Percentiles rank a stretch among this genome's conserved stretches.
Conservation (phyloP, 1,140 invertebrate species). For the Agrilus planipennis region DNA sequence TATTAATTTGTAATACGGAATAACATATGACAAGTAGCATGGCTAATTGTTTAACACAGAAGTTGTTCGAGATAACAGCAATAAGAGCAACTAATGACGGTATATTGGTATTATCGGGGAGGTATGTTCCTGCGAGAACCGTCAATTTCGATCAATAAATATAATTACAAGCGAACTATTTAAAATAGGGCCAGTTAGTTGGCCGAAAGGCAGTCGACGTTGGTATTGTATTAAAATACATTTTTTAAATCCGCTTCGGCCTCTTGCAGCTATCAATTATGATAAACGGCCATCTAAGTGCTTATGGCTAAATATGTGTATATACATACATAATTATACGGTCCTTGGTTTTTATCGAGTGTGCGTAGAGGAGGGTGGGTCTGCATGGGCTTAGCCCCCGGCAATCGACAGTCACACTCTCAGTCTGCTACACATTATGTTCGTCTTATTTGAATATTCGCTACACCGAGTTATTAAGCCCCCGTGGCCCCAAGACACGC, state of each 20-base stretch:
- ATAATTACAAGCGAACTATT: no score
- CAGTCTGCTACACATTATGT: slow-evolving; percentile 27
- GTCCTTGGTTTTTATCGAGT: slow-evolving; percentile 31
- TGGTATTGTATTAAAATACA: slow-evolving; percentile 30
- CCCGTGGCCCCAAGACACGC: no score
- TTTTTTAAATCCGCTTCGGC: slow-evolving; percentile 34
- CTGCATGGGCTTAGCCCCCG: slow-evolving; percentile 13
- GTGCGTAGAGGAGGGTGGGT: slow-evolving; percentile 12
- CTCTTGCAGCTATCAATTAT: slow-evolving; percentile 35
- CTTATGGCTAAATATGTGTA: slow-evolving; percentile 35
- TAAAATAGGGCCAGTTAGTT: no score
- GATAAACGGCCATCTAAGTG: slow-evolving; percentile 35
- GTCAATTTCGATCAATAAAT: no score
- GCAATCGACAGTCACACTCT: slow-evolving; percentile 29
- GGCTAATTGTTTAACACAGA: no score
- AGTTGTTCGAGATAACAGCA: no score
- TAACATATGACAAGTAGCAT: no score
- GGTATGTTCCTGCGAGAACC: no score
- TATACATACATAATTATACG: slow-evolving; percentile 37
- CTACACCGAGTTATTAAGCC: no score
- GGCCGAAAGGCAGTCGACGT: not conserved
- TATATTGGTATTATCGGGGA: no score
- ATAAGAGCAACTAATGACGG: no score
- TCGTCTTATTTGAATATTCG: slow-evolving; percentile 30
- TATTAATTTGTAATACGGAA: no score